Conservation (phyloP, 37 sponge, comb jelly and placozoan genomes). For the Ephydatia muelleri region DNA sequence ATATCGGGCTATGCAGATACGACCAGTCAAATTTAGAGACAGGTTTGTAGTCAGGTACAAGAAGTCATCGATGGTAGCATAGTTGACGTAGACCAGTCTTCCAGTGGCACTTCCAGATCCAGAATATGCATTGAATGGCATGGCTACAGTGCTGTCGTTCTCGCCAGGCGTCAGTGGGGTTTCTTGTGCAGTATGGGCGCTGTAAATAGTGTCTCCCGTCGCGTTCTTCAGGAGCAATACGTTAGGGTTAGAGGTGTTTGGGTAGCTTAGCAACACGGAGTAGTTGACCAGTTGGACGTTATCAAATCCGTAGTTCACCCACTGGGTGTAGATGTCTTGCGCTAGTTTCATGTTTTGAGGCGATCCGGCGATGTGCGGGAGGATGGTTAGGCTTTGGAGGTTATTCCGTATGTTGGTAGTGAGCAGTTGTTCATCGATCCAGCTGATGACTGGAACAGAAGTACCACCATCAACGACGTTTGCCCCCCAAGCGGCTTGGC, state of each 20-base stretch:
- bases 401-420: slow-evolving; percentile 35
- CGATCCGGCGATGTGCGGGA: slow-evolving; percentile 83
- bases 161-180: slow-evolving; percentile 62
- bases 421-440: slow-evolving; percentile 25
- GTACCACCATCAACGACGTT: slow-evolving; percentile 29
- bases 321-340: slow-evolving; percentile 50
- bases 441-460: slow-evolving; percentile 4
- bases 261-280: slow-evolving; percentile 72
- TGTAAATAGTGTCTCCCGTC: slow-evolving; percentile 24
- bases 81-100: slow-evolving; percentile 93
- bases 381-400: slow-evolving; percentile 57
- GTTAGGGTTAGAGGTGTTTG: slow-evolving; percentile 60
- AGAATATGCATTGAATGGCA: slow-evolving; percentile 88
- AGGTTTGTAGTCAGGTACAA: slow-evolving; percentile 41
- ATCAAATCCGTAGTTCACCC: slow-evolving; percentile 62
- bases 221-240: slow-evolving; percentile 19
- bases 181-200: slow-evolving; percentile 55
- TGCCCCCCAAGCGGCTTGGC: slow-evolving; percentile 41
- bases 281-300: slow-evolving; percentile 69
- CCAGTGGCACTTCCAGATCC: slow-evolving; percentile 56
- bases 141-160: slow-evolving; percentile 66
- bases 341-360: slow-evolving; percentile 59
- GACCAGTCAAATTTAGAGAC: slow-evolving; percentile 39
- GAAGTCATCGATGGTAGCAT: slow-evolving; percentile 84
- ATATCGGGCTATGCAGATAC: slow-evolving; percentile 85